Percentiles rank a stretch among this genome's conserved stretches.
Evolutionary conservation across 2,113 vertebrate genomes (phyloP).

Genomic region (Alethe diademata): DNA sequence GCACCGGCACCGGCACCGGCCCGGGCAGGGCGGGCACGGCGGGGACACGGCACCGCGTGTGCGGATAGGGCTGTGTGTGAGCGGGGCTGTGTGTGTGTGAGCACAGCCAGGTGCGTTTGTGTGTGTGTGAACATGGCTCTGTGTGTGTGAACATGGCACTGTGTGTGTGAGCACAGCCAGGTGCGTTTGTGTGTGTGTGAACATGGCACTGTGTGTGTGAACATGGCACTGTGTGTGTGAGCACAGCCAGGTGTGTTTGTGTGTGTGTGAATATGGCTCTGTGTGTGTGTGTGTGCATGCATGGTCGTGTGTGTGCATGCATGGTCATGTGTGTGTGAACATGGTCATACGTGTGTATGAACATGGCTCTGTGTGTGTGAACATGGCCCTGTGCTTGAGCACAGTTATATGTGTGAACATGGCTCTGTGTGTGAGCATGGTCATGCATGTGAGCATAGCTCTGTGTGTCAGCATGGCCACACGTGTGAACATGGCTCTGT

Average conservation of each 20-base stretch:
- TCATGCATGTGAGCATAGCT: too few relatives aligned
- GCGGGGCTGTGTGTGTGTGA: background rate
- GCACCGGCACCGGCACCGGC: constrained; percentile 41
- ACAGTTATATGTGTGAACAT: background rate
- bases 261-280: too few relatives aligned
- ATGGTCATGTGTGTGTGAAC: too few relatives aligned
- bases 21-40: background rate
- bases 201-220: too few relatives aligned
- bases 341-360: background rate
- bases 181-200: background rate
- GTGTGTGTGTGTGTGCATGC: too few relatives aligned
- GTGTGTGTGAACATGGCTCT: background rate
- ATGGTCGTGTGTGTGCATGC: too few relatives aligned
- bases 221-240: too few relatives aligned
- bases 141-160: background rate
- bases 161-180: too few relatives aligned
- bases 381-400: too few relatives aligned
- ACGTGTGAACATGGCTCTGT: too few relatives aligned
- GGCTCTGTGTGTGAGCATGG: background rate
- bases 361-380: background rate
- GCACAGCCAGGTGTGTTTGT: too few relatives aligned
- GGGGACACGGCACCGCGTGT: background rate
- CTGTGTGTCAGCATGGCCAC: background rate
- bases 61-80: background rate
- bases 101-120: background rate